Conservation (phyloP, 23 tunicate genomes). For the Halocynthia roretzi region DNA sequence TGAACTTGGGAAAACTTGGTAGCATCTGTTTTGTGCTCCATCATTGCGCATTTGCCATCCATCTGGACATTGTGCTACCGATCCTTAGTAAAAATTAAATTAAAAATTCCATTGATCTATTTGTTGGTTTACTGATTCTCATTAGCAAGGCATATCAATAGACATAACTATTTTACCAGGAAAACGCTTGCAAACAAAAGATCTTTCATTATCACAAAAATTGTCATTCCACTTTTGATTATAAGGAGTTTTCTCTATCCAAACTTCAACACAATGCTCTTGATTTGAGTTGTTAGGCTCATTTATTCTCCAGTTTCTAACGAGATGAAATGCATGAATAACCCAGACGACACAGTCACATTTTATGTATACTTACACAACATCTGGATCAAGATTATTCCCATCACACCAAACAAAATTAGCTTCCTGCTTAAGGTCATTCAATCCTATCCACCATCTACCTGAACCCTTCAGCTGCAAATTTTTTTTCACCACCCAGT, state of each 20-base stretch:
- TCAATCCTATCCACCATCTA: slow-evolving; percentile 69
- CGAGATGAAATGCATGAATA: background rate
- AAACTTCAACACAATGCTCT: slow-evolving; percentile 15
- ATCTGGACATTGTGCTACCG: slow-evolving; percentile 36
- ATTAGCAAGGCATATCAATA: background rate
- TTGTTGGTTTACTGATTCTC: background rate
- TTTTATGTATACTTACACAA: slow-evolving; percentile 15
- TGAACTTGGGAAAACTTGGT: slow-evolving; percentile 10
- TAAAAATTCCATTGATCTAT: background rate
- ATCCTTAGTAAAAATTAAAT: slow-evolving; percentile 3
- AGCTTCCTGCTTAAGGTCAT: slow-evolving; percentile 33
- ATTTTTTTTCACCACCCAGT: slow-evolving; percentile 58
- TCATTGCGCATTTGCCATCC: slow-evolving; percentile 15
- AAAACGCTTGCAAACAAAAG: background rate
- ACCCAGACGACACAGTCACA: background rate
- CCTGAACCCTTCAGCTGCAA: slow-evolving; percentile 11
- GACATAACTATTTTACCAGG: background rate
- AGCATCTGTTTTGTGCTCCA: slow-evolving; percentile 22
- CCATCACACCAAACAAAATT: slow-evolving; percentile 54
- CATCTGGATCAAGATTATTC: slow-evolving; percentile 32
- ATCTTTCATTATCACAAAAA: background rate
- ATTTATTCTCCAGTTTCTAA: slow-evolving; percentile 9
- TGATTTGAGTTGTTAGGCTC: slow-evolving; percentile 11
- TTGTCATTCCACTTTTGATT: slow-evolving; percentile 16
- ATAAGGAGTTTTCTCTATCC: slow-evolving; percentile 6